Evolutionary conservation across 2,797 vertebrate species (phyloP).

Genomic region (Sebastes hopkinsi): DNA sequence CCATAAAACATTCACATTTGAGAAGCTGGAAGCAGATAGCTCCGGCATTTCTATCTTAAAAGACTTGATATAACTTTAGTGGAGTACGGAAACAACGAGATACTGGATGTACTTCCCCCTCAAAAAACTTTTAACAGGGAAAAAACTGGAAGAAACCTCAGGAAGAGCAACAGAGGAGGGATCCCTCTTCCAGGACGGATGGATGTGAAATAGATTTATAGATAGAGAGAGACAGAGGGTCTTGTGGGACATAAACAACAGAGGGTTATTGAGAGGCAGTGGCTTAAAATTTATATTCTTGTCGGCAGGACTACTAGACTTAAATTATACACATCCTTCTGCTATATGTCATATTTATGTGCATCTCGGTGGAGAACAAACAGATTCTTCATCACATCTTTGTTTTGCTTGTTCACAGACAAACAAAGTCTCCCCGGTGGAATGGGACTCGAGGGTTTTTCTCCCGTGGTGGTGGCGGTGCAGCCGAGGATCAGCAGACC

Average conservation of each 20-base stretch:
- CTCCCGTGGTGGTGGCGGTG: constrained; percentile 57
- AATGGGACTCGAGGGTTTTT: constrained; percentile 51
- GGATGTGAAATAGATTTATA: too few relatives aligned
- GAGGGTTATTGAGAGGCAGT: too few relatives aligned
- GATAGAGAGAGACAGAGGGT: too few relatives aligned
- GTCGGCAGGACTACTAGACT: too few relatives aligned
- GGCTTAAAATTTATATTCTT: too few relatives aligned
- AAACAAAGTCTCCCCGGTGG: neutral
- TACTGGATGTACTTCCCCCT: neutral
- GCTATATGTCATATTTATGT: neutral
- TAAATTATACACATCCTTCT: neutral
- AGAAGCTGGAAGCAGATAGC: neutral
- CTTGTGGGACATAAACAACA: too few relatives aligned
- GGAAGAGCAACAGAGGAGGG: too few relatives aligned
- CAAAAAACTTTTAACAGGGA: too few relatives aligned
- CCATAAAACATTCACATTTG: neutral
- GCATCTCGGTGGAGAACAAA: neutral
- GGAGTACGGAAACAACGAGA: neutral
- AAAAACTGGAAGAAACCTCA: too few relatives aligned
- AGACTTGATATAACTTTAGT: neutral
- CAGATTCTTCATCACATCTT: neutral
- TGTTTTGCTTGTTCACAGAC: constrained; percentile 29
- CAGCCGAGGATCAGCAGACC: constrained; percentile 63
- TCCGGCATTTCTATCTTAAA: neutral
- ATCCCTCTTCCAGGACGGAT: too few relatives aligned